Base-by-base conservation (phyloP, 92 coral and sea anemone species). In the Bergia puertoricense region DNA sequence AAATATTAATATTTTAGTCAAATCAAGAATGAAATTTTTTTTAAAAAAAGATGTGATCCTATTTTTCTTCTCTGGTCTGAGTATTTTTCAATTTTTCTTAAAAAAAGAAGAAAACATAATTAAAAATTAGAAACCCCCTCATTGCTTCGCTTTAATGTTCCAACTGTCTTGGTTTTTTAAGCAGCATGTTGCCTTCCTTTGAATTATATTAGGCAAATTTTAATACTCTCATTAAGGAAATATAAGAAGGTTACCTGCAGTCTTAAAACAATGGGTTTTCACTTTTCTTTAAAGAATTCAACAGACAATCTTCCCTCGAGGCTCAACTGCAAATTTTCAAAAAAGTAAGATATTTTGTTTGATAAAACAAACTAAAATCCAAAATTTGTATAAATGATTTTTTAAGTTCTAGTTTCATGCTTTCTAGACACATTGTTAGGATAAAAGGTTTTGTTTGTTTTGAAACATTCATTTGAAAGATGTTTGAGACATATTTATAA, bases 231-330 rank as follows among this genome's bases (percentile, higher is more conserved):
- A 56, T 68, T 69, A 43, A 68, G 76, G 75, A 82, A 82, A 67
- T 15, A 23, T 2, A 23, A 68, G 42, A 74, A 69, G 23, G 87
- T 84, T 30, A 45, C 87, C 87, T 84, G 67, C 22, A 84, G 77
- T 48, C 87, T 48, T 69, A 20, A 84, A 51, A 71, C 36, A 83
- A 45, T 38, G 20, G 62, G 16, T 41, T 40, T 67, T 48, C 23
- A 1, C 42, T 22, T 42, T 69, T 71, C 68, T 72, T 71, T 84
- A 3, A 72, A 20, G 22, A 38, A 16, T 37, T 22, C 44, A 45
- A 15, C 13, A 44, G 56, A 45, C 43, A 69, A 10, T 71, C 18
- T 18, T 9, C 56, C 22, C 36, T 38, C 8, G 40, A n/a, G 76
- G 48, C 59, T 68, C 50, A 67, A 42, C 43, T 82, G 72, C 42